These are phyloP conservation scores for Catostylus mosaicus DNA, from an alignment of 30 jellyfish, hydroid and myxozoan species.

Conservation along the genomic window DNA sequence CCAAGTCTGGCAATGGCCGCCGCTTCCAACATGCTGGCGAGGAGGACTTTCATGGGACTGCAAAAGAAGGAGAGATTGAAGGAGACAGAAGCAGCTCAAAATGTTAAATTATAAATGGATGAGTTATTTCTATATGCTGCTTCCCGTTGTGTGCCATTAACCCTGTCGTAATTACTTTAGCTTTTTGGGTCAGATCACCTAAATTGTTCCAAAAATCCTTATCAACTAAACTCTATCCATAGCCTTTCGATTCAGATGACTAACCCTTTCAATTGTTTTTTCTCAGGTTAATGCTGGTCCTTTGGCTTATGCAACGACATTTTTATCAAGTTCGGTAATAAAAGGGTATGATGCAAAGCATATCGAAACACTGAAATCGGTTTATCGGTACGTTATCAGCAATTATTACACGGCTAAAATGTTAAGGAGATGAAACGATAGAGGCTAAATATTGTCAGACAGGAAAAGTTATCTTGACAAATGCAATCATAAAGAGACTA, in stretches of 20 bases:
- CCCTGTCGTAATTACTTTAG: no score
- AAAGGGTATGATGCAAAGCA: slow-evolving; percentile 86
- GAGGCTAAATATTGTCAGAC: no score
- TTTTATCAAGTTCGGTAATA: slow-evolving; percentile 67
- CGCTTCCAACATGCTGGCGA: slow-evolving; percentile 99
- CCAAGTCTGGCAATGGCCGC: slow-evolving; percentile 99
- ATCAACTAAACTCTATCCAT: not conserved
- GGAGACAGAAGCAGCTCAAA: not conserved
- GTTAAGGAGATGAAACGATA: no score
- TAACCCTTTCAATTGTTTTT: not conserved
- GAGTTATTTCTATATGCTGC: no score
- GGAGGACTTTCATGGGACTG: slow-evolving; percentile 95
- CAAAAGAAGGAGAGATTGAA: slow-evolving; percentile 76
- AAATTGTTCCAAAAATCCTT: no score
- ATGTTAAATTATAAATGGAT: not conserved
- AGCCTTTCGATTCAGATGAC: not conserved
- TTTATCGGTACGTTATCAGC: slow-evolving; percentile 67
- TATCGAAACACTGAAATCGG: slow-evolving; percentile 82
- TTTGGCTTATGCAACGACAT: slow-evolving; percentile 95
- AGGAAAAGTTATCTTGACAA: no score
- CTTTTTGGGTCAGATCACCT: no score
- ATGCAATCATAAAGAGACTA: no score
- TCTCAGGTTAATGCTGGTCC: slow-evolving; percentile 99
- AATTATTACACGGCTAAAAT: not conserved
- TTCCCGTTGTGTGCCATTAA: no score